These are phyloP conservation scores for Pachyrhynchus sulphureomaculatus DNA, from an alignment of 1,140 invertebrate species.

Conservation along the genomic window DNA sequence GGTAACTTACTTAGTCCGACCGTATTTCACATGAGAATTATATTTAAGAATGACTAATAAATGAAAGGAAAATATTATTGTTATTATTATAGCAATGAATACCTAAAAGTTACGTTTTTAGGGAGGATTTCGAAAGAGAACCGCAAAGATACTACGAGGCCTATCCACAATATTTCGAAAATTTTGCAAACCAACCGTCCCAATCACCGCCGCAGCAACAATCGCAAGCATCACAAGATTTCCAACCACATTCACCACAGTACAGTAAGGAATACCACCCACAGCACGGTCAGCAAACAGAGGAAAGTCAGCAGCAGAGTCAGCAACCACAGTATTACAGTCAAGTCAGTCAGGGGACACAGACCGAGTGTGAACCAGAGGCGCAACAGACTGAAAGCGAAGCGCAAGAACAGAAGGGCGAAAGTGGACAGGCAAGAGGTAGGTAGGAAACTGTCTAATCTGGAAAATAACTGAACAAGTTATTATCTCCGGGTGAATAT, in stretches of 20 bases:
- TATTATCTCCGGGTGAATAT: too few species aligned
- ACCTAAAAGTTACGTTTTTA: too few species aligned
- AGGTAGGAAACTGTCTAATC: too few species aligned
- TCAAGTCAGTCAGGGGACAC: slow-evolving; percentile 17
- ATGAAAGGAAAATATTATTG: too few species aligned
- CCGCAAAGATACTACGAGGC: slow-evolving; percentile 22
- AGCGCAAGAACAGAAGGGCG: slow-evolving; percentile 31
- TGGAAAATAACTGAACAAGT: too few species aligned
- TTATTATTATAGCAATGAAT: too few species aligned
- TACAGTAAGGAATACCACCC: slow-evolving; percentile 23
- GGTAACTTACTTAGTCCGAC: too few species aligned
- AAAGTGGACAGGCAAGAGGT: slow-evolving; percentile 41
- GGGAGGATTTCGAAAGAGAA: slow-evolving; percentile 31
- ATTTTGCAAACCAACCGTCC: slow-evolving; percentile 37
- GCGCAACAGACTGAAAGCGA: slow-evolving; percentile 33
- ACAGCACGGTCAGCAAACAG: neutral
- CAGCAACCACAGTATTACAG: neutral
- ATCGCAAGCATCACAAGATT: neutral
- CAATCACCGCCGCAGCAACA: slow-evolving; percentile 33
- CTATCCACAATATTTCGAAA: slow-evolving; percentile 29
- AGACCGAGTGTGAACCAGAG: slow-evolving; percentile 4
- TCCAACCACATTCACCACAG: slow-evolving; percentile 12
- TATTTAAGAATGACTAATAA: too few species aligned
- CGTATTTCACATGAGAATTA: too few species aligned
- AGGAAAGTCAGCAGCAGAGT: slow-evolving; percentile 1